phyloP scores from a whole-genome alignment of 2,797 vertebrate genomes.

The Sebastes paucispinis region DNA sequence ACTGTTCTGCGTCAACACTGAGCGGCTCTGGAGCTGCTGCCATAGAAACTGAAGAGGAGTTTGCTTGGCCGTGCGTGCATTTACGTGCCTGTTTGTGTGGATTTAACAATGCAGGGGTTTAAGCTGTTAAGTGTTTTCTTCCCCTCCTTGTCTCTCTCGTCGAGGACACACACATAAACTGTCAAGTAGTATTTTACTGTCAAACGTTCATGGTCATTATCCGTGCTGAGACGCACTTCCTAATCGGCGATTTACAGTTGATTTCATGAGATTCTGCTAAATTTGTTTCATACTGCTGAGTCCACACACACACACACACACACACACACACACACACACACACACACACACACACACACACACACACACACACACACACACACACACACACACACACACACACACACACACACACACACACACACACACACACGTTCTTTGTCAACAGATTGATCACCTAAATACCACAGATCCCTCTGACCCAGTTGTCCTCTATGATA shows the following conservation, averaged over 20 bases:
- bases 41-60: conserved; percentile 26
- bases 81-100: not conserved
- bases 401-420: not conserved
- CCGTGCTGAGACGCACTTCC: not conserved
- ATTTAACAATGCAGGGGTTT: not conserved
- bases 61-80: not conserved
- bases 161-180: not conserved
- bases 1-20: conserved; percentile 1
- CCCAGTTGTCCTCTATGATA: conserved; percentile 22
- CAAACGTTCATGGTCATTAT: not conserved
- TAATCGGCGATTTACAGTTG: not conserved
- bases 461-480: conserved; percentile 37
- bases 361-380: not conserved
- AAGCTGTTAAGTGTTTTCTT: not conserved
- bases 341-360: not conserved
- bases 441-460: conserved; percentile 34
- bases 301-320: not conserved
- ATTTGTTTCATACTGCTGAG: not conserved
- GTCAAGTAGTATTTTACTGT: not conserved
- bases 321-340: too few relatives aligned
- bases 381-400: not conserved
- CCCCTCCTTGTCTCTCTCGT: not conserved
- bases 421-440: not conserved
- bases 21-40: not conserved
- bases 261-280: not conserved